Evolutionary conservation across 2,797 vertebrate species (phyloP).

Genomic region (Lithobates pipiens): DNA sequence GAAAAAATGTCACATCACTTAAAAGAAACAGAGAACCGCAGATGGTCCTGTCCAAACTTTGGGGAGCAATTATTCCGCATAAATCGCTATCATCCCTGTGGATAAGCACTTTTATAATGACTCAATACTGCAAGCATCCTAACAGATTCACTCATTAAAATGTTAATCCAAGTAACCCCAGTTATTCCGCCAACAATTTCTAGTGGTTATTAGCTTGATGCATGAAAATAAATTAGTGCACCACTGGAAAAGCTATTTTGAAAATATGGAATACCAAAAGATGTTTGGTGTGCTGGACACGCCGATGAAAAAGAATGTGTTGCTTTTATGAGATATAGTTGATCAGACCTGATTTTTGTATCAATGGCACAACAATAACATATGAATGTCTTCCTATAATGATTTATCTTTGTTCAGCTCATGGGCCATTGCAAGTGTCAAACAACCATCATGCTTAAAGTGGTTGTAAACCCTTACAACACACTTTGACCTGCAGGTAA

Average conservation of each 20-base stretch:
- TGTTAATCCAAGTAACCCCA: not conserved
- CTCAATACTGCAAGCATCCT: not conserved
- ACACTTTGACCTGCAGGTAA: too few species aligned
- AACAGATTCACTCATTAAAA: constrained; percentile 7
- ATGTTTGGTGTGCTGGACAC: too few species aligned
- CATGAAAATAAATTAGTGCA: not conserved
- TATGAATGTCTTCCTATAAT: too few species aligned
- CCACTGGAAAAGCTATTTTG: not conserved
- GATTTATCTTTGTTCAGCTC: too few species aligned
- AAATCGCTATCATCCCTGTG: not conserved
- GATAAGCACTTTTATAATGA: constrained; percentile 7
- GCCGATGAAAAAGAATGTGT: too few species aligned
- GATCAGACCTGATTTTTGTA: not conserved
- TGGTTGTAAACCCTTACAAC: too few species aligned
- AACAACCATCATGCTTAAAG: not conserved
- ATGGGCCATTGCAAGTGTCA: not conserved
- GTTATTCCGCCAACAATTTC: not conserved
- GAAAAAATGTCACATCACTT: constrained; percentile 24
- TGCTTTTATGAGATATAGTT: too few species aligned
- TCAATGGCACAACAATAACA: not conserved
- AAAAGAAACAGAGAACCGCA: not conserved
- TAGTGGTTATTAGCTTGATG: not conserved
- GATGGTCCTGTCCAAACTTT: constrained; percentile 11
- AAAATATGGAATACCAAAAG: not conserved
- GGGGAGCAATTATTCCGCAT: constrained; percentile 22